Evolutionary conservation across 2,113 vertebrate species (phyloP).

Genomic region (Ptychochromis oligacanthus): DNA sequence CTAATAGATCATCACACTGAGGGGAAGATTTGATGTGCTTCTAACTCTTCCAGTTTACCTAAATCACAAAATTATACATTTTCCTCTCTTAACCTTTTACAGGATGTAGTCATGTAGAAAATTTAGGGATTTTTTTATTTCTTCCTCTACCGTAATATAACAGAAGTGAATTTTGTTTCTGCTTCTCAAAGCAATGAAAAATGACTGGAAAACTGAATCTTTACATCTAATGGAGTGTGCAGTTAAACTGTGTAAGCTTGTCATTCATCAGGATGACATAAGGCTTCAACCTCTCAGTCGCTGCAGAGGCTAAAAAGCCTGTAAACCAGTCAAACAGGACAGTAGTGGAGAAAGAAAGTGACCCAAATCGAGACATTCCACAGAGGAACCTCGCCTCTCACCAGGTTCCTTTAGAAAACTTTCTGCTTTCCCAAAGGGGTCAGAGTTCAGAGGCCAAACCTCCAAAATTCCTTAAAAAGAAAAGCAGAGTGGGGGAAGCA

Average conservation of each 20-base stretch:
- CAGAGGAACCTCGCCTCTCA: slow-evolving; percentile 2
- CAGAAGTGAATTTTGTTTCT: neutral
- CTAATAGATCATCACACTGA: slow-evolving; percentile 38
- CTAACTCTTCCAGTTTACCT: slow-evolving; percentile 2
- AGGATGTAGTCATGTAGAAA: neutral
- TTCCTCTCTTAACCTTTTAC: neutral
- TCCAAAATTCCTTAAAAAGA: slow-evolving; percentile 47
- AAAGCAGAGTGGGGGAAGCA: slow-evolving; percentile 18
- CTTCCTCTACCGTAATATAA: neutral
- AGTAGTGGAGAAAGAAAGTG: slow-evolving; percentile 18
- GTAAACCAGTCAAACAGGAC: slow-evolving; percentile 6
- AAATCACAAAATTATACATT: slow-evolving; percentile 4
- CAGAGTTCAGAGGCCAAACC: slow-evolving; percentile 66
- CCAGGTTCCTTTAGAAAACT: slow-evolving; percentile 17
- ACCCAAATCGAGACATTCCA: slow-evolving; percentile 54
- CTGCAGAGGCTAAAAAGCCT: neutral
- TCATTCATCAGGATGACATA: slow-evolving; percentile 5
- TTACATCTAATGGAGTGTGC: neutral
- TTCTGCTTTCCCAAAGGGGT: slow-evolving; percentile 53
- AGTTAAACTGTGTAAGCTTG: neutral
- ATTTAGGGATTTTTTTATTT: neutral
- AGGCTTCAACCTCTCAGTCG: neutral
- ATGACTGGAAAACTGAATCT: neutral
- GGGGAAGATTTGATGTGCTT: neutral
- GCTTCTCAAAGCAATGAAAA: neutral